phyloP scores from a whole-genome alignment of 2,888 invertebrate species.

The Morinoia aosen region DNA sequence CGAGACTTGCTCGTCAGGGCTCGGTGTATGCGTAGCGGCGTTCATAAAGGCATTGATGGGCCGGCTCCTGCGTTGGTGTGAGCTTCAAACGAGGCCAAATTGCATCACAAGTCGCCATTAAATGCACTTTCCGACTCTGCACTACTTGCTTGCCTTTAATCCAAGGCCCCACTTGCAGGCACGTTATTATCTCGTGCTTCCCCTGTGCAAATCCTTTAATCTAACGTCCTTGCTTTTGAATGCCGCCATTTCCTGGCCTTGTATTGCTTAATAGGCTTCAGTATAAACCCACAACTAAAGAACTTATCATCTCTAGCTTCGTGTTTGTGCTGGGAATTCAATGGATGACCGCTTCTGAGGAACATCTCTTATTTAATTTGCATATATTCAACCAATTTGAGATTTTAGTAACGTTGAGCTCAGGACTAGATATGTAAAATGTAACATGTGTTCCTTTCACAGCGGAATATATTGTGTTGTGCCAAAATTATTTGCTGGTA shows the following conservation, averaged over 20 bases:
- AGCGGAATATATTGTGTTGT: too few relatives aligned
- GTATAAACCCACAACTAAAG: not conserved
- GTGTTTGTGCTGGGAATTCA: not conserved
- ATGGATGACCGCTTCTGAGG: not conserved
- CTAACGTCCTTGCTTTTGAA: not conserved
- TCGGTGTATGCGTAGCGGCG: not conserved
- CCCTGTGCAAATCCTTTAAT: not conserved
- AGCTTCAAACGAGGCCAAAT: conserved; percentile 33
- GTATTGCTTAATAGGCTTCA: not conserved
- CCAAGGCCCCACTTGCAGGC: not conserved
- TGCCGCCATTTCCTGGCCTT: not conserved
- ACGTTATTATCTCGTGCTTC: conserved; percentile 12
- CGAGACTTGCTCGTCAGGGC: not conserved
- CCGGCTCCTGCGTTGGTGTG: not conserved
- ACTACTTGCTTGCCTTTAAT: not conserved
- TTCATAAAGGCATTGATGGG: not conserved
- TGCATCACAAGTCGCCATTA: conserved; percentile 31
- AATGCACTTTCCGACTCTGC: not conserved
- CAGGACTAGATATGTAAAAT: not conserved
- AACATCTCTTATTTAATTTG: not conserved
- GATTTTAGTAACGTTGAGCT: not conserved
- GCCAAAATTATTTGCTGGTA: too few relatives aligned
- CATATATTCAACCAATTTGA: not conserved
- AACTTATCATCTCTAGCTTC: not conserved
- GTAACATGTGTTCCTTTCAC: too few relatives aligned